A percentile compares a stretch with the other conserved stretches of the same genome.
phyloP scores from a whole-genome alignment of 2,888 invertebrate genomes.

The Nudaria mundana region DNA sequence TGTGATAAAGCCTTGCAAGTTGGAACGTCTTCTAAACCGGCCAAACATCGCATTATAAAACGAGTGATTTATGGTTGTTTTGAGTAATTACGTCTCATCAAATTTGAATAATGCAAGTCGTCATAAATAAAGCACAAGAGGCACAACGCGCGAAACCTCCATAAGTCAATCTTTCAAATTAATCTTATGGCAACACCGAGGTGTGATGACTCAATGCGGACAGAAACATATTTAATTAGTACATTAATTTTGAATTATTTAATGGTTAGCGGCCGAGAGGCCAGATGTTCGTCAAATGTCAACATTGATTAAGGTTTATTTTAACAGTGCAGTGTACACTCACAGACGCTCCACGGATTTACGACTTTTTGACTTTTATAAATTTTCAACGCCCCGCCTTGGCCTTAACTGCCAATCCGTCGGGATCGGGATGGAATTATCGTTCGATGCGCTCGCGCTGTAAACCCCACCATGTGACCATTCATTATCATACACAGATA shows the following conservation, averaged over 20 bases:
- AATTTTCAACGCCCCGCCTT: slow-evolving; percentile 66
- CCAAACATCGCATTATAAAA: slow-evolving; percentile 65
- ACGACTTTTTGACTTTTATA: slow-evolving; percentile 76
- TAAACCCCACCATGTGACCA: slow-evolving; percentile 63
- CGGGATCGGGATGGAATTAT: slow-evolving; percentile 66
- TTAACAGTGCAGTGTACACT: slow-evolving; percentile 48
- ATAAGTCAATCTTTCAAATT: slow-evolving; percentile 74
- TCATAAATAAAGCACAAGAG: slow-evolving; percentile 66
- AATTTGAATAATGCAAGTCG: slow-evolving; percentile 77
- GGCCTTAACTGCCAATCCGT: slow-evolving; percentile 71
- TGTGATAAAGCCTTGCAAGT: slow-evolving; percentile 44
- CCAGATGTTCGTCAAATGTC: slow-evolving; percentile 78
- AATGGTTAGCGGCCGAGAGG: slow-evolving; percentile 52
- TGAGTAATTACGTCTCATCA: slow-evolving; percentile 79
- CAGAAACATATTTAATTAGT: slow-evolving; percentile 76
- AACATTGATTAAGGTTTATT: slow-evolving; percentile 76
- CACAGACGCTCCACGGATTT: slow-evolving; percentile 53
- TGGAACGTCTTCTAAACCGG: slow-evolving; percentile 61
- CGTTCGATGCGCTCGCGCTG: slow-evolving; percentile 62
- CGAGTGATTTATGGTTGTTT: slow-evolving; percentile 75
- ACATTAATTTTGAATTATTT: slow-evolving; percentile 76
- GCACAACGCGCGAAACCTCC: slow-evolving; percentile 63
- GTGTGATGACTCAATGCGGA: slow-evolving; percentile 71
- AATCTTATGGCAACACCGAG: slow-evolving; percentile 66
- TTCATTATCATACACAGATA: slow-evolving; percentile 75